Conservation (phyloP, 2,797 vertebrate species). For the Numenius phaeopus region DNA sequence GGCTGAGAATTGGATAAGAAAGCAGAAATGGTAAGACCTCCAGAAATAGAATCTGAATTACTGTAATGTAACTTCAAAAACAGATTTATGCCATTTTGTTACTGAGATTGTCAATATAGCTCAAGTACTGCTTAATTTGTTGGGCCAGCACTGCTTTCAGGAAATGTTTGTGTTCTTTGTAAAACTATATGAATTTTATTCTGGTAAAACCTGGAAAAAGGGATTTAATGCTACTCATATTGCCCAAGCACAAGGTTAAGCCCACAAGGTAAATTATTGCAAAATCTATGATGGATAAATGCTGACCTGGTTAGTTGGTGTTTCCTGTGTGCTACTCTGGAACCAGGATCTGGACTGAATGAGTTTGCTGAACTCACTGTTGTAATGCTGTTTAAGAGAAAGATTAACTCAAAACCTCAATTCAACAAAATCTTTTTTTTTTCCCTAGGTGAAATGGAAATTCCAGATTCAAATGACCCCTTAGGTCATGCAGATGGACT, state of each 20-base stretch:
- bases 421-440: not conserved
- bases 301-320: not conserved
- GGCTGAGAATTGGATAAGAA: not conserved
- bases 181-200: not conserved
- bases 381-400: not conserved
- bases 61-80: not conserved
- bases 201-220: not conserved
- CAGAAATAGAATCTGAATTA: not conserved
- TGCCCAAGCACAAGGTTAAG: not conserved
- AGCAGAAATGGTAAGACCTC: not conserved
- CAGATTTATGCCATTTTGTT: not conserved
- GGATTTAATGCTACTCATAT: not conserved
- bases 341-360: not conserved
- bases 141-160: not conserved
- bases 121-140: not conserved
- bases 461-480: slow-evolving; percentile 78
- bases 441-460: slow-evolving; percentile 78
- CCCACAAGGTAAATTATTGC: not conserved
- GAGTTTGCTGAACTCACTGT: not conserved
- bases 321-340: not conserved
- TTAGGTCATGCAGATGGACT: slow-evolving; percentile 81
- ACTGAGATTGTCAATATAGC: not conserved
- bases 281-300: not conserved
- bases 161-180: not conserved
- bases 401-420: not conserved